Evolutionary conservation across 2,113 vertebrate species (phyloP), one percentile per base, ranked within the genome.

Genomic region (Mionectes macconnelli): DNA sequence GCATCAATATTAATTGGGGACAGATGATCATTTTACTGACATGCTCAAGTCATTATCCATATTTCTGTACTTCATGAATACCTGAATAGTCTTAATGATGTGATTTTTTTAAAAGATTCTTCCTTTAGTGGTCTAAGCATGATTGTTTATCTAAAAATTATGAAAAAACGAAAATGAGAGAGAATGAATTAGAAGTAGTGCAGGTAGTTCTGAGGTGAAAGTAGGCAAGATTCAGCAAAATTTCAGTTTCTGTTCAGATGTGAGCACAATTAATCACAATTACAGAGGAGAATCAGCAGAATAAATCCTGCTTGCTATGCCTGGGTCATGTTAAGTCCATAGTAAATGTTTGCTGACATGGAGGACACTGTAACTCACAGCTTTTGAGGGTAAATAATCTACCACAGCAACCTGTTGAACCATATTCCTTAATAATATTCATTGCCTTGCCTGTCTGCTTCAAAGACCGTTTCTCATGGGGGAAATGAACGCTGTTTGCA

Each of bases 1-100:
- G 98, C 94, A 99, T 99, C 99, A 99, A 93, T 97, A 96, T 98
- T 99, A 99, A 99, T 99, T 99, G 98, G 98, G 97, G 97, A 98
- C 97, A 98, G 97, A 98, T 98, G 98, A 99, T 98, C 97, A 98
- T 98, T 97, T 98, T 96, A 98, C 97, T 97, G 97, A 97, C 98
- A 97, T 96, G 95, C 92, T 97, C 93, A 94, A 97, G 94, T 97
- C 98, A 98, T 99, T 98, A 98, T 97, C 98, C 98, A 98, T 96
- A 84, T 97, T 97, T 97, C 96, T 97, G 74, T 97, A 97, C 97
- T 98, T 97, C 96, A 95, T 98, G 97, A 98, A 97, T 98, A 98
- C 96, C 97, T 97, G 97, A 96, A 97, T 85, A 98, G 97, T 98
- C 97, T 97, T 98, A 98, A 98, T 97, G 87, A 97, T 92, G 95